These are phyloP conservation scores for Grapholita molesta DNA, from an alignment of 1,140 invertebrate species.

Conservation along the genomic window DNA sequence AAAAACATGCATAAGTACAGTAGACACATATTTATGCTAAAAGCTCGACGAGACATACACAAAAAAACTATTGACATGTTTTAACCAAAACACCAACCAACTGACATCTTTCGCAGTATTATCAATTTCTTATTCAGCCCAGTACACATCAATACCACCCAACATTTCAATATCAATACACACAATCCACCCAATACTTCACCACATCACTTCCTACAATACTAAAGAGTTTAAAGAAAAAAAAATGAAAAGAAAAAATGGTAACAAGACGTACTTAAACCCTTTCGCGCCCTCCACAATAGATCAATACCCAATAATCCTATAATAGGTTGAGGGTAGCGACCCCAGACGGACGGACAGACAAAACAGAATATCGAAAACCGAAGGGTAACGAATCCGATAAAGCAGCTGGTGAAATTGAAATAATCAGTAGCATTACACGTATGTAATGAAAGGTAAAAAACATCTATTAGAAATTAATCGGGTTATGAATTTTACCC, in stretches of 20 bases:
- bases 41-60: too few relatives aligned
- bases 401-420: constrained; percentile 12
- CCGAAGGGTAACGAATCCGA: constrained; percentile 35
- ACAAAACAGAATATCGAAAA: constrained; percentile 31
- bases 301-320: constrained; percentile 71
- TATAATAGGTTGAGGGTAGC: constrained; percentile 52
- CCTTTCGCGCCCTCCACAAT: constrained; percentile 67
- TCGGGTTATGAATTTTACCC: too few relatives aligned
- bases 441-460: background rate
- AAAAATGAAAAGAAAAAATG: background rate
- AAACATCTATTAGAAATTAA: background rate
- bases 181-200: constrained; percentile 39
- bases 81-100: background rate
- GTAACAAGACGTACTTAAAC: constrained; percentile 57
- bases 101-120: background rate
- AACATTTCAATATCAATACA: constrained; percentile 17
- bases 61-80: background rate
- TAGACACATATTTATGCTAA: too few relatives aligned
- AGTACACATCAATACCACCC: background rate
- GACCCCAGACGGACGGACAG: constrained; percentile 23
- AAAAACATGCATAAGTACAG: too few relatives aligned
- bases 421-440: background rate
- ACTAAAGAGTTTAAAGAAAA: constrained; percentile 24
- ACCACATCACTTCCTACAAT: constrained; percentile 28
- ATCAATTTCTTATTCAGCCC: background rate